A percentile compares a stretch with the other conserved stretches of the same genome.
Evolutionary conservation across 2,888 invertebrate species (phyloP).

Genomic region (Rhagonycha fulva): DNA sequence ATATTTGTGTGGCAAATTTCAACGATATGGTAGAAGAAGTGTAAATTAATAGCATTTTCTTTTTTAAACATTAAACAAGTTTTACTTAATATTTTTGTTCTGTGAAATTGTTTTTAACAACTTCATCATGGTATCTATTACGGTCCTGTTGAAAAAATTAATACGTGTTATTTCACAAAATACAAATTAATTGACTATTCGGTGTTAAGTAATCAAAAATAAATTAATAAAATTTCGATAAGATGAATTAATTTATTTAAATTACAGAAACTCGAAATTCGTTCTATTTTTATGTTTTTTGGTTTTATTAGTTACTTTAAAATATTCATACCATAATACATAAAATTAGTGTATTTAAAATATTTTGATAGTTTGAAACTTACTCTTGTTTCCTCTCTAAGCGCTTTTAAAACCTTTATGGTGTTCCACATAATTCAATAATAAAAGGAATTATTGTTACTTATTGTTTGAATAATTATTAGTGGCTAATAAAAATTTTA

Average conservation of each 20-base stretch:
- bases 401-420: not conserved
- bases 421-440: not conserved
- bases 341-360: no score
- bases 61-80: no score
- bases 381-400: no score
- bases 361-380: no score
- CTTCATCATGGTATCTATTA: not conserved
- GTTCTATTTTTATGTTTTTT: not conserved
- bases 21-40: not conserved
- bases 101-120: not conserved
- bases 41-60: not conserved
- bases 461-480: not conserved
- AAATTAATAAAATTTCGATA: not conserved
- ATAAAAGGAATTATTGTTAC: not conserved
- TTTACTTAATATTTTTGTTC: not conserved
- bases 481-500: not conserved
- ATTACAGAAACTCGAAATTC: not conserved
- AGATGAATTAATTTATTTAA: not conserved
- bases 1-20: not conserved
- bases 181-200: not conserved
- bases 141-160: not conserved
- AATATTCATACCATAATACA: no score
- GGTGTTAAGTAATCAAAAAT: not conserved
- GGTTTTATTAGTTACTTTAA: no score
- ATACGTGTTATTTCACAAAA: not conserved